Conservation (phyloP, 2,113 vertebrate species). For the Pluvialis apricaria region DNA sequence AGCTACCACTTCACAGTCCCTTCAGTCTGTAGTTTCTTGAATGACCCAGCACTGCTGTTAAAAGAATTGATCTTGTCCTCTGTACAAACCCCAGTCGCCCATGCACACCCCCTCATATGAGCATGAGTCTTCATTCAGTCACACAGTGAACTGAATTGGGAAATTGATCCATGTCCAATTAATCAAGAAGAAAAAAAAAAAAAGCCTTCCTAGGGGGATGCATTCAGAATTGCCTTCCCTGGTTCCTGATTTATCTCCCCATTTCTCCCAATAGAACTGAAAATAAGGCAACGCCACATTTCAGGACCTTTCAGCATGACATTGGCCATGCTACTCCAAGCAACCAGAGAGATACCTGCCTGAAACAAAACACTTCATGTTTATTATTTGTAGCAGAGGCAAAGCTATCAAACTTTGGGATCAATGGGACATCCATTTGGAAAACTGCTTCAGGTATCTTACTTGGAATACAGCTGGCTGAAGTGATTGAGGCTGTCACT, state of each 20-base stretch:
- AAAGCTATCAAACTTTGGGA: not conserved
- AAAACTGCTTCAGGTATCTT: not conserved
- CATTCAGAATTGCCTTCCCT: not conserved
- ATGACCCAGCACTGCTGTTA: not conserved
- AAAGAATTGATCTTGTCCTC: not conserved
- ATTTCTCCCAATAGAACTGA: not conserved
- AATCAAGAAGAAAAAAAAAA: not conserved
- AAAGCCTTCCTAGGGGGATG: not conserved
- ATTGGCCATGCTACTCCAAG: not conserved
- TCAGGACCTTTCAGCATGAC: not conserved
- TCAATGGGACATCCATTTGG: not conserved
- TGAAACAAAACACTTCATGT: not conserved
- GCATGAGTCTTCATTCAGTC: not conserved
- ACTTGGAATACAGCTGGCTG: not conserved
- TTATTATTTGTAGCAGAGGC: not conserved
- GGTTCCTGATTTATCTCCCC: not conserved
- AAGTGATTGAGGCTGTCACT: not conserved
- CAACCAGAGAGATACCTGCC: not conserved
- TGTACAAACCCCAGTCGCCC: not conserved
- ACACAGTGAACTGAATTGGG: not conserved
- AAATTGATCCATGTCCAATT: conserved; percentile 24
- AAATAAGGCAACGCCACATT: not conserved
- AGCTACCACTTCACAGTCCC: not conserved
- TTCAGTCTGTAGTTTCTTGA: not conserved
- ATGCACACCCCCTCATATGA: not conserved